phyloP scores from a whole-genome alignment of 2,113 vertebrate genomes.

The Rhinolophus ferrumequinum region DNA sequence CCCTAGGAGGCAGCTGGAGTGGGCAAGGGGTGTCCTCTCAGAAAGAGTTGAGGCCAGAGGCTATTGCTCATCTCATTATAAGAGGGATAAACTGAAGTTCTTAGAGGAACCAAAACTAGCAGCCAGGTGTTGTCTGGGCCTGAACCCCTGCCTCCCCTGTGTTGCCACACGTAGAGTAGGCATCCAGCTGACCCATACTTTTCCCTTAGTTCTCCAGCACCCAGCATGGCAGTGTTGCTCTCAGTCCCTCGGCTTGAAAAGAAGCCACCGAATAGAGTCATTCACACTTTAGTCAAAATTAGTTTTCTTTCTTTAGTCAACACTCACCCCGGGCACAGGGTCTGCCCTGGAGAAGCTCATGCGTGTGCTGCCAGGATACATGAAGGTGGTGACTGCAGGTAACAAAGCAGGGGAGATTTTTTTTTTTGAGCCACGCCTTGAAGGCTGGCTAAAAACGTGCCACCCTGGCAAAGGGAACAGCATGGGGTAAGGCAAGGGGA shows the following conservation, averaged over 20 bases:
- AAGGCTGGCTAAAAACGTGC: neutral
- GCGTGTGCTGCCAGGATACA: neutral
- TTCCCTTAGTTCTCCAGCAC: neutral
- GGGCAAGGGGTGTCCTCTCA: neutral
- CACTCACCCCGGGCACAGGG: neutral
- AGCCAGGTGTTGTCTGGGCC: neutral
- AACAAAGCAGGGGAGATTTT: neutral
- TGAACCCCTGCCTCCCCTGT: neutral
- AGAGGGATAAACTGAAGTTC: neutral
- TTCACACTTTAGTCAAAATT: constrained; percentile 47
- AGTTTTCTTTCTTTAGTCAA: constrained; percentile 14
- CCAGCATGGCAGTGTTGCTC: neutral
- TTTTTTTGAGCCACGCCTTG: neutral
- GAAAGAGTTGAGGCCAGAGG: neutral
- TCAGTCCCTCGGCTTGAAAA: neutral
- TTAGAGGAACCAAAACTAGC: neutral
- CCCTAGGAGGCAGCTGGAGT: neutral
- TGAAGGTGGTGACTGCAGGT: neutral
- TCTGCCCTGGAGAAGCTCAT: neutral
- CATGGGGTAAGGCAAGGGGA: neutral
- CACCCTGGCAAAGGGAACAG: neutral
- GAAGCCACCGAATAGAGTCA: neutral
- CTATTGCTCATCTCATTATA: neutral
- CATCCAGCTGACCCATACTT: rapidly evolving
- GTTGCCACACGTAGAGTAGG: neutral